phyloP scores from a whole-genome alignment of 1,140 invertebrate species.

The Aphelinus certus region DNA sequence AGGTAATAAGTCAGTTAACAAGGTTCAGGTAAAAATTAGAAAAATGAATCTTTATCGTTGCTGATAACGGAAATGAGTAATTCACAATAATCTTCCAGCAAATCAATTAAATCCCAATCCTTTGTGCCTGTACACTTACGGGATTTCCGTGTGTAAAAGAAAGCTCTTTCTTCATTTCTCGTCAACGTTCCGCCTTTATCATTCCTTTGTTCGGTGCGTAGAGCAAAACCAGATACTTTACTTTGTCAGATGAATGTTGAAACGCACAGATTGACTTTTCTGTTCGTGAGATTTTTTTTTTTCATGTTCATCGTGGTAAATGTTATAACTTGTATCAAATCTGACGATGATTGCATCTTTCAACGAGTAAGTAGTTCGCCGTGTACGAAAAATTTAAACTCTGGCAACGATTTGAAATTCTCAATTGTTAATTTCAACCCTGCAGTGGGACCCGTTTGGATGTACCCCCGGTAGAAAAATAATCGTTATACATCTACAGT shows the following conservation, averaged over 20 bases:
- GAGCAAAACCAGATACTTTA: neutral
- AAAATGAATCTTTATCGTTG: too few relatives aligned
- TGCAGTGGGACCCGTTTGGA: too few relatives aligned
- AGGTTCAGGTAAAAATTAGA: too few relatives aligned
- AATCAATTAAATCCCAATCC: constrained; percentile 38
- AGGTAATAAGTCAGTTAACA: too few relatives aligned
- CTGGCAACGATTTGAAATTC: too few relatives aligned
- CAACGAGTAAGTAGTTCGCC: too few relatives aligned
- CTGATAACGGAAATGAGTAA: constrained; percentile 19
- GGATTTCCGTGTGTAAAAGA: neutral
- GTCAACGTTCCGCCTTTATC: neutral
- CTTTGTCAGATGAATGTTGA: neutral
- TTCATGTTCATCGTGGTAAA: too few relatives aligned
- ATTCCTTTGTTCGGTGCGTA: constrained; percentile 21
- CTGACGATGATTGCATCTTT: too few relatives aligned
- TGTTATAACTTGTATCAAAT: too few relatives aligned
- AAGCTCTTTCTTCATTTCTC: constrained; percentile 4
- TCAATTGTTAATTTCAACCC: too few relatives aligned
- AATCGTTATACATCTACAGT: neutral
- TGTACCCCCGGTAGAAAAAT: too few relatives aligned
- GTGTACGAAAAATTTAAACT: too few relatives aligned
- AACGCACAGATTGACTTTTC: constrained; percentile 11
- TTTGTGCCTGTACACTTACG: constrained; percentile 16
- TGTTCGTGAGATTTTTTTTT: neutral
- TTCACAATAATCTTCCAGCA: constrained; percentile 34